Conservation (phyloP, 1,140 invertebrate genomes). For the Diploscapter pachys region DNA sequence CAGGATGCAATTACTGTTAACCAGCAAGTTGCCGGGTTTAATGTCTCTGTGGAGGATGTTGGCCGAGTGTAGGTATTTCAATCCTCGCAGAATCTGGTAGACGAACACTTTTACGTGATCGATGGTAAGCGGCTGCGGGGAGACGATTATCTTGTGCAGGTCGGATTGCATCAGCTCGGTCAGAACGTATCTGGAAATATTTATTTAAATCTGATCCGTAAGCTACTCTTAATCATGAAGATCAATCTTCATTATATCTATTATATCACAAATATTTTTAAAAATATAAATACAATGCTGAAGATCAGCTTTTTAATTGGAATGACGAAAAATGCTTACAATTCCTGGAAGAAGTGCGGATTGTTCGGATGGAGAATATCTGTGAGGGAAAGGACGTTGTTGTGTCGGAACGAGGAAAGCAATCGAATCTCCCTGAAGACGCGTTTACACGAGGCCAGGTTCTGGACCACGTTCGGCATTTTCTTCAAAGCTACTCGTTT, state of each 20-base stretch:
- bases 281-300: too few relatives aligned
- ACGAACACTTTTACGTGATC: slow-evolving; percentile 99
- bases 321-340: slow-evolving; percentile 37
- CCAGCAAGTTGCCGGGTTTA: slow-evolving; percentile 93
- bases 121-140: slow-evolving; percentile 90
- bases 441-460: slow-evolving; percentile 91
- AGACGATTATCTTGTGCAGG: slow-evolving; percentile 99
- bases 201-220: background rate
- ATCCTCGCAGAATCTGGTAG: slow-evolving; percentile 96
- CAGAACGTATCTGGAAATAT: slow-evolving; percentile 83
- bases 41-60: slow-evolving; percentile 97
- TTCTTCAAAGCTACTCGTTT: slow-evolving; percentile 96
- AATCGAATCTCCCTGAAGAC: slow-evolving; percentile 98
- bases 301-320: too few relatives aligned
- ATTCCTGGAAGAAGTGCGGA: slow-evolving; percentile 59
- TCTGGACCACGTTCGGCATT: slow-evolving; percentile 99
- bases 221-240: slow-evolving; percentile 76
- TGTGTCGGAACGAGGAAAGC: slow-evolving; percentile 98
- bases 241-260: slow-evolving; percentile 63
- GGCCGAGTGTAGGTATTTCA: slow-evolving; percentile 99
- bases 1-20: slow-evolving; percentile 99
- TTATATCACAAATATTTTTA: too few relatives aligned
- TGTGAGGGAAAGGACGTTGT: slow-evolving; percentile 71
- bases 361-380: slow-evolving; percentile 57
- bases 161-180: slow-evolving; percentile 98